Evolutionary conservation across 2,797 vertebrate genomes (phyloP).

Genomic region (Eidolon dupreanum): DNA sequence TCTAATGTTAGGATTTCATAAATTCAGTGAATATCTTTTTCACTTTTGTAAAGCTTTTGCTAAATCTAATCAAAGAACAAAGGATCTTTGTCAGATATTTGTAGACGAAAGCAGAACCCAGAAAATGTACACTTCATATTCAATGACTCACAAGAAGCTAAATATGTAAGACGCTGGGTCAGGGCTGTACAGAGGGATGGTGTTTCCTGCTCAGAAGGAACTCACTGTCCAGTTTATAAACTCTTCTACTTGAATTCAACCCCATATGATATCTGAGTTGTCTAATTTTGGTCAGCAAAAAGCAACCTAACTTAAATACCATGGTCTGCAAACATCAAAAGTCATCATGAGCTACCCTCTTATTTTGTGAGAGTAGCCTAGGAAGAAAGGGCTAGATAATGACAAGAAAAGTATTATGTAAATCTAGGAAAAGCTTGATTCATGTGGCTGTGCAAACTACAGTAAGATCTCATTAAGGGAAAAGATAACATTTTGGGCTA

Average conservation of each 20-base stretch:
- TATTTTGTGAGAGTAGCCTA: not conserved
- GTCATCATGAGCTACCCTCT: not conserved
- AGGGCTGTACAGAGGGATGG: not conserved
- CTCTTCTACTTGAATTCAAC: not conserved
- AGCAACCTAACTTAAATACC: conserved; percentile 14
- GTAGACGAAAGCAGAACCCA: conserved; percentile 4
- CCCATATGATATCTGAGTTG: not conserved
- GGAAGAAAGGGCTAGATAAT: conserved; percentile 10
- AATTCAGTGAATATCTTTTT: conserved; percentile 13
- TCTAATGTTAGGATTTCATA: conserved; percentile 24
- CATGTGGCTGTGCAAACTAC: not conserved
- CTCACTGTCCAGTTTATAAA: not conserved
- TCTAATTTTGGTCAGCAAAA: conserved; percentile 11
- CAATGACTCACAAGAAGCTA: not conserved
- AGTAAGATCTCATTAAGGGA: not conserved
- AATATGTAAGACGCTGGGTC: not conserved
- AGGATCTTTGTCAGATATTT: conserved; percentile 9
- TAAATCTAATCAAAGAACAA: conserved; percentile 38
- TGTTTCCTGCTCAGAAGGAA: conserved; percentile 11
- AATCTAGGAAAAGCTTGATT: conserved; percentile 35
- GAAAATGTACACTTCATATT: not conserved
- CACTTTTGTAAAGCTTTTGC: conserved; percentile 32
- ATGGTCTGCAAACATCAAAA: not conserved
- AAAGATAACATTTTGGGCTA: conserved; percentile 2
- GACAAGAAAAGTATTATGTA: conserved; percentile 20